Conservation (phyloP, 2,888 invertebrate species). For the Branchellion lobata region DNA sequence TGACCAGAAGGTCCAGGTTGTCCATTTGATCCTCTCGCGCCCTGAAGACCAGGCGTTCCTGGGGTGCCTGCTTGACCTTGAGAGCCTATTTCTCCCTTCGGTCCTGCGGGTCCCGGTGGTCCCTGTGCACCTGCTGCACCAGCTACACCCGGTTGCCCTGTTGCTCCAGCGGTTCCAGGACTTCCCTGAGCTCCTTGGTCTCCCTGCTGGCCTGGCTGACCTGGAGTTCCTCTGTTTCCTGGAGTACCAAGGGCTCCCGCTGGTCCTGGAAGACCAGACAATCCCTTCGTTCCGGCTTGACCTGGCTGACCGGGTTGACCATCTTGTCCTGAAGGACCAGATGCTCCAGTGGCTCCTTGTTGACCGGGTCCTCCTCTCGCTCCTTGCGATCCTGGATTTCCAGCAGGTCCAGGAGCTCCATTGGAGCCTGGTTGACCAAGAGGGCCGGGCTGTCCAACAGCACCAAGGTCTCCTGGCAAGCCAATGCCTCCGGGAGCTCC, state of each 20-base stretch:
- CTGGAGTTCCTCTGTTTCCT: slow-evolving; percentile 16
- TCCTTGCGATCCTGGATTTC: slow-evolving; percentile 45
- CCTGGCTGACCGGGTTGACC: slow-evolving; percentile 48
- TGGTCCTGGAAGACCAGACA: slow-evolving; percentile 35
- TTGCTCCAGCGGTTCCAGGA: slow-evolving; percentile 45
- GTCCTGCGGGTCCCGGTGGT: slow-evolving; percentile 66
- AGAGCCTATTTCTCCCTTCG: slow-evolving; percentile 66
- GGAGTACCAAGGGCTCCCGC: slow-evolving; percentile 47
- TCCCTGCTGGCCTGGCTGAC: slow-evolving; percentile 62
- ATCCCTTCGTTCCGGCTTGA: slow-evolving; percentile 45
- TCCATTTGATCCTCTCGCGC: slow-evolving; percentile 29
- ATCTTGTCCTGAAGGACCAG: slow-evolving; percentile 44
- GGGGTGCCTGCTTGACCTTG: slow-evolving; percentile 56
- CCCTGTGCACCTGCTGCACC: slow-evolving; percentile 36
- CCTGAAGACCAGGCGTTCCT: slow-evolving; percentile 42
- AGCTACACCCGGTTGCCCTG: slow-evolving; percentile 42
- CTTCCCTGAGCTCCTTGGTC: slow-evolving; percentile 32
- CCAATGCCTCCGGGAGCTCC: slow-evolving; percentile 40
- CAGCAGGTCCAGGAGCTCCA: slow-evolving; percentile 44
- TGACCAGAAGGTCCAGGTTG: slow-evolving; percentile 31
- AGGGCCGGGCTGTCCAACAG: slow-evolving; percentile 10
- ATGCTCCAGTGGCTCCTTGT: slow-evolving; percentile 45
- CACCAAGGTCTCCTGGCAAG: neutral
- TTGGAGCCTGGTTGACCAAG: slow-evolving; percentile 23
- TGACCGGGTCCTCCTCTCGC: slow-evolving; percentile 45